Conservation (phyloP, 2,888 invertebrate species). For the Tipula vernalis region DNA sequence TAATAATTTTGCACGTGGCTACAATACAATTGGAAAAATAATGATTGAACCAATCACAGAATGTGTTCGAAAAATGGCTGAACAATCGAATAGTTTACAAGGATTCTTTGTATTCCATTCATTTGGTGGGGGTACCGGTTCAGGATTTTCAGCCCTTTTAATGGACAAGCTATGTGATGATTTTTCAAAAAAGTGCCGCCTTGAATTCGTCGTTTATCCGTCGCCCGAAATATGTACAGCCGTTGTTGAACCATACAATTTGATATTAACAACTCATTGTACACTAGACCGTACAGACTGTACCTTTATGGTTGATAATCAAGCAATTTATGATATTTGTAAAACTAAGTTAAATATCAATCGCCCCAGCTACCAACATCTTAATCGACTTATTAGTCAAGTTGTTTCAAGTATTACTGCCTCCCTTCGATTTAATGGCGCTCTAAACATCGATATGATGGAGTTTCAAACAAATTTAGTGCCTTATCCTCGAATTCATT, state of each 20-base stretch:
- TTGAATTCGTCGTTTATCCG: constrained; percentile 42
- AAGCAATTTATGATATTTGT: constrained; percentile 83
- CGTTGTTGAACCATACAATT: constrained; percentile 86
- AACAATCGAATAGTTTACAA: constrained; percentile 67
- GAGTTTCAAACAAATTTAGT: constrained; percentile 88
- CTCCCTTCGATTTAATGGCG: constrained; percentile 69
- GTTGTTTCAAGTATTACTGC: constrained; percentile 74
- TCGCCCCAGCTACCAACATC: constrained; percentile 53
- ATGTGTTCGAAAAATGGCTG: constrained; percentile 59
- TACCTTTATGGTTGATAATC: constrained; percentile 85
- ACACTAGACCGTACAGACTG: constrained; percentile 74
- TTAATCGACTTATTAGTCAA: constrained; percentile 53
- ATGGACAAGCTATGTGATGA: constrained; percentile 73
- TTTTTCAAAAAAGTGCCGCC: constrained; percentile 72
- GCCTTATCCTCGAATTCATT: constrained; percentile 87
- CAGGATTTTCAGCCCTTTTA: constrained; percentile 70
- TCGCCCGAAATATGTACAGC: constrained; percentile 62
- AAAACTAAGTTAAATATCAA: constrained; percentile 53
- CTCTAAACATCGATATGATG: constrained; percentile 72
- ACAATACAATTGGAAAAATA: constrained; percentile 75
- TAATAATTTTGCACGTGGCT: constrained; percentile 76
- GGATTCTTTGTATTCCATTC: constrained; percentile 86
- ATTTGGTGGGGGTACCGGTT: constrained; percentile 72
- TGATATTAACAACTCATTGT: constrained; percentile 75
- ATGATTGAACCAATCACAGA: constrained; percentile 61